These are phyloP conservation scores for Stenotaenia linearis DNA, from an alignment of 2,888 invertebrate species.

Conservation along the genomic window DNA sequence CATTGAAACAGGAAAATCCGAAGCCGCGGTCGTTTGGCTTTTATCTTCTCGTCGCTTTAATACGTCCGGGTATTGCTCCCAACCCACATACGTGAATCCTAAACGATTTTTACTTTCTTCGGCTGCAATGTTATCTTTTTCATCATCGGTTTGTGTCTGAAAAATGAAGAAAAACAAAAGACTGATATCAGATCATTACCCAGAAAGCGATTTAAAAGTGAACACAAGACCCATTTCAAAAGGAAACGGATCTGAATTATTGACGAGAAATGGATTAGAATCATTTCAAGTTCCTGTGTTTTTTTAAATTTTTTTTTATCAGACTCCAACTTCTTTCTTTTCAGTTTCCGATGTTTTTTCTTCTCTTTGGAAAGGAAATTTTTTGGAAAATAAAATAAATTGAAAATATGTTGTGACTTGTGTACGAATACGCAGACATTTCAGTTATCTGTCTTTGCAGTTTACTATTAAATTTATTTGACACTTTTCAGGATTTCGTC, in stretches of 20 bases:
- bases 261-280: conserved; percentile 19
- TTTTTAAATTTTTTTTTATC: not conserved
- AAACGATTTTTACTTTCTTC: not conserved
- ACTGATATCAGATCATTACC: not conserved
- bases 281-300: not conserved
- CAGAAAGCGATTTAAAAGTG: not conserved
- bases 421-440: not conserved
- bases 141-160: not conserved
- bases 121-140: not conserved
- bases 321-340: not conserved
- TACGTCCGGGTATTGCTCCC: not conserved
- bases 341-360: not conserved
- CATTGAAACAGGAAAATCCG: not conserved
- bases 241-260: conserved; percentile 14
- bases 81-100: not conserved
- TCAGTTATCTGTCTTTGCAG: not conserved
- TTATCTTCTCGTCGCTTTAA: not conserved
- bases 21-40: not conserved
- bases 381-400: not conserved
- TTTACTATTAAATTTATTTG: not conserved
- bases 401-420: not conserved
- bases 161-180: not conserved
- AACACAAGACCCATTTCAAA: not conserved
- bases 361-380: no score
- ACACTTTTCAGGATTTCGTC: not conserved